Evolutionary conservation across 1,140 invertebrate species (phyloP).

Genomic region (Pseudomyrmex dendroicus): DNA sequence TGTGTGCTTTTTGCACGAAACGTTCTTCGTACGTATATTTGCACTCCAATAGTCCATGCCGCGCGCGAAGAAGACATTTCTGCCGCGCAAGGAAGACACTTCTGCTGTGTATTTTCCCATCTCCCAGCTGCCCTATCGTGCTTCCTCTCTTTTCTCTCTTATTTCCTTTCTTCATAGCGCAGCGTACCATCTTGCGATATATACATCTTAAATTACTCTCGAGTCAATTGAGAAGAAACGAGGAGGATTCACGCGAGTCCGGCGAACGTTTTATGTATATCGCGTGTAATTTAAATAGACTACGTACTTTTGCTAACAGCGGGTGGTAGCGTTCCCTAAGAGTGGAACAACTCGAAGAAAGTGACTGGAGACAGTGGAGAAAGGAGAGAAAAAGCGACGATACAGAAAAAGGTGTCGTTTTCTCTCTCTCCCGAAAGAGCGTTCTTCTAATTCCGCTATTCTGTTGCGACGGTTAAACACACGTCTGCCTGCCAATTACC

Average conservation of each 20-base stretch:
- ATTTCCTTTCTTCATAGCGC: neutral
- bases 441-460: constrained; percentile 57
- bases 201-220: constrained; percentile 5
- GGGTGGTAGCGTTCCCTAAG: neutral
- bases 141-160: neutral
- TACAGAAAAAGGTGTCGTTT: neutral
- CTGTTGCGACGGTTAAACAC: constrained; percentile 57
- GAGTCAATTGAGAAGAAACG: constrained; percentile 37
- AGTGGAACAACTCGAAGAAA: neutral
- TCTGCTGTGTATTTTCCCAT: neutral
- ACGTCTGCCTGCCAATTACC: constrained; percentile 66
- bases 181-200: neutral
- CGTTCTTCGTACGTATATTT: neutral
- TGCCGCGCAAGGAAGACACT: neutral
- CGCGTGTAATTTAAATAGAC: constrained; percentile 57
- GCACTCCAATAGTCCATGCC: neutral
- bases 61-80: no score
- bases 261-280: neutral
- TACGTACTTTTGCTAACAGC: constrained; percentile 34
- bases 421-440: neutral
- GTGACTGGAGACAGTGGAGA: neutral
- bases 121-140: neutral
- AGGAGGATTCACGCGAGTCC: neutral
- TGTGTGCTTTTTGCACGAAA: neutral
- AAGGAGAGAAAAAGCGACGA: neutral